phyloP scores from a whole-genome alignment of 2,888 invertebrate genomes.

The Cryptocephalus moraei region DNA sequence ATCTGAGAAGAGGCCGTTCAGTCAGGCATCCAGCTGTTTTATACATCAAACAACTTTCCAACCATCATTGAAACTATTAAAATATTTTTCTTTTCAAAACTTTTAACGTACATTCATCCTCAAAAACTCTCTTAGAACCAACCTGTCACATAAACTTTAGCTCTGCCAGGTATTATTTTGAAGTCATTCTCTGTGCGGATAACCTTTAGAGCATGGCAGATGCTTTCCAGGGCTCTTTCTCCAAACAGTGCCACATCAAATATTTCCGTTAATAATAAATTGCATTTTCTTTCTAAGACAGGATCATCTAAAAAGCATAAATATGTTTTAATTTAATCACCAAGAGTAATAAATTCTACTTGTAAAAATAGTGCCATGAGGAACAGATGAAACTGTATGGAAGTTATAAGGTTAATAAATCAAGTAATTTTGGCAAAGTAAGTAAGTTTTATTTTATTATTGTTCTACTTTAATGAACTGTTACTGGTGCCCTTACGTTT shows the following conservation, averaged over 20 bases:
- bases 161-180: conserved; percentile 50
- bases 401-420: neutral
- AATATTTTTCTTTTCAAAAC: no score
- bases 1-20: no score
- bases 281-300: conserved; percentile 17
- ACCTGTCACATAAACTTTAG: conserved; percentile 53
- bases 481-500: conserved; percentile 7
- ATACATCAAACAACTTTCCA: no score
- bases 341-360: neutral
- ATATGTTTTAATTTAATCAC: neutral
- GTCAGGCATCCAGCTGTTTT: no score
- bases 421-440: no score
- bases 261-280: conserved; percentile 63
- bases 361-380: neutral
- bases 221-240: conserved; percentile 56
- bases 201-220: conserved; percentile 58
- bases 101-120: no score
- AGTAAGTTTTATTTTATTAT: no score
- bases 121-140: conserved; percentile 23
- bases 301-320: conserved; percentile 5
- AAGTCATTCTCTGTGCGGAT: conserved; percentile 41
- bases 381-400: neutral
- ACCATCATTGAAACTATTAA: no score
- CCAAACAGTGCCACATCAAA: conserved; percentile 75
- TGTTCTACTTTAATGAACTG: no score